Percentiles rank a stretch among this genome's conserved stretches.
These are phyloP conservation scores for Drosophila pachea DNA, from an alignment of 1,140 invertebrate species.

Conservation along the genomic window DNA sequence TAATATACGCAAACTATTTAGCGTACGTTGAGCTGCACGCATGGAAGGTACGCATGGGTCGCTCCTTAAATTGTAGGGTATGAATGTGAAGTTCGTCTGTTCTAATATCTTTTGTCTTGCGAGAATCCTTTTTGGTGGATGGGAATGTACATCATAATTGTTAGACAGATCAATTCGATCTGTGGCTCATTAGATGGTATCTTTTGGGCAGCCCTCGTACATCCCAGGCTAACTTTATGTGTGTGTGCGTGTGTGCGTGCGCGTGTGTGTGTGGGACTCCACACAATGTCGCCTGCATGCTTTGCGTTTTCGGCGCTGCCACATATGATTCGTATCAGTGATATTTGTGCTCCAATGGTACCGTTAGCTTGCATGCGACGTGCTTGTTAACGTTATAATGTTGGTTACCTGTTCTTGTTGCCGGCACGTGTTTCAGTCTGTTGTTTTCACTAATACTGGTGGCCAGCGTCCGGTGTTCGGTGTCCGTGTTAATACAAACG, in stretches of 20 bases:
- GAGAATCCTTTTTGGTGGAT: background rate
- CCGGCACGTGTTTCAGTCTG: slow-evolving; percentile 21
- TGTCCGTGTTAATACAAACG: slow-evolving; percentile 71
- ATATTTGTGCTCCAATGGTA: slow-evolving; percentile 71
- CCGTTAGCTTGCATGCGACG: slow-evolving; percentile 73
- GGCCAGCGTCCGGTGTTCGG: slow-evolving; percentile 6
- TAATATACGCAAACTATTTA: slow-evolving; percentile 71
- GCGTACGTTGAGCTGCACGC: slow-evolving; percentile 49
- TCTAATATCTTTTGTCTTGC: background rate
- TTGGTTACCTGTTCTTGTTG: slow-evolving; percentile 41
- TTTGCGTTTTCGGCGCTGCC: slow-evolving; percentile 55
- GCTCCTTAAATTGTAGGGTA: slow-evolving; percentile 9
- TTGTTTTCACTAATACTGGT: background rate
- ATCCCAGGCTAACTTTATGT: too few species aligned
- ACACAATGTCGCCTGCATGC: slow-evolving; percentile 23
- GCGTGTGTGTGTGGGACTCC: slow-evolving; percentile 10
- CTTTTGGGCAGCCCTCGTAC: slow-evolving; percentile 21
- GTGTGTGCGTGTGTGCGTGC: slow-evolving; percentile 2
- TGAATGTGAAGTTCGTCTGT: background rate
- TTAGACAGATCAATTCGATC: background rate
- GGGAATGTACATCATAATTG: background rate
- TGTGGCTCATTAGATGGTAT: background rate
- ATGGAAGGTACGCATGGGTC: slow-evolving; percentile 36
- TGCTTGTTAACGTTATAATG: slow-evolving; percentile 66
- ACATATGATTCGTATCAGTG: slow-evolving; percentile 75